Percentiles rank a stretch among this genome's conserved stretches.
These are phyloP conservation scores for Chirona hameri DNA, from an alignment of 2,888 invertebrate genomes.

Conservation along the genomic window DNA sequence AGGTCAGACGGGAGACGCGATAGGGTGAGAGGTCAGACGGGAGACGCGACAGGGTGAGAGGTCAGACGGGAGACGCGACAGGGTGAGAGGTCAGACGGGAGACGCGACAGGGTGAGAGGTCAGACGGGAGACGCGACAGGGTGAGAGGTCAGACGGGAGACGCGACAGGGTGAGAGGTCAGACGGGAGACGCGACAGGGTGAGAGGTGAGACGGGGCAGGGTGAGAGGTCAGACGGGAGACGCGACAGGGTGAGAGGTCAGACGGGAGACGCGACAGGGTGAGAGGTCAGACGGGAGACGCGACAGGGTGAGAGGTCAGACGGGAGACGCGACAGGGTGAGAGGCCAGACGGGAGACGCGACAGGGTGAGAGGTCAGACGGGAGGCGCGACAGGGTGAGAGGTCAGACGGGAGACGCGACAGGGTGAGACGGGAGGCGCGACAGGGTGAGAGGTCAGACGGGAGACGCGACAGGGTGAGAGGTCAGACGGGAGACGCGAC, in stretches of 20 bases:
- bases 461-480: neutral
- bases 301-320: too few relatives aligned
- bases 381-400: neutral
- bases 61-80: neutral
- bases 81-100: neutral
- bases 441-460: neutral
- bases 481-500: neutral
- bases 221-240: neutral
- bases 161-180: too few relatives aligned
- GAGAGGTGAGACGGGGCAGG: neutral
- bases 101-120: neutral
- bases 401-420: neutral
- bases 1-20: neutral
- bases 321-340: neutral
- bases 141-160: neutral
- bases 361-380: too few relatives aligned
- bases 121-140: neutral
- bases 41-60: neutral
- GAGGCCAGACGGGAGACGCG: neutral
- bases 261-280: neutral
- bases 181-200: neutral
- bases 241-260: neutral
- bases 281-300: neutral
- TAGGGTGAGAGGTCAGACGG: neutral
- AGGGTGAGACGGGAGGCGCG: neutral